Conservation (phyloP, 2,888 invertebrate genomes). For the Drosophila paramelanica region DNA sequence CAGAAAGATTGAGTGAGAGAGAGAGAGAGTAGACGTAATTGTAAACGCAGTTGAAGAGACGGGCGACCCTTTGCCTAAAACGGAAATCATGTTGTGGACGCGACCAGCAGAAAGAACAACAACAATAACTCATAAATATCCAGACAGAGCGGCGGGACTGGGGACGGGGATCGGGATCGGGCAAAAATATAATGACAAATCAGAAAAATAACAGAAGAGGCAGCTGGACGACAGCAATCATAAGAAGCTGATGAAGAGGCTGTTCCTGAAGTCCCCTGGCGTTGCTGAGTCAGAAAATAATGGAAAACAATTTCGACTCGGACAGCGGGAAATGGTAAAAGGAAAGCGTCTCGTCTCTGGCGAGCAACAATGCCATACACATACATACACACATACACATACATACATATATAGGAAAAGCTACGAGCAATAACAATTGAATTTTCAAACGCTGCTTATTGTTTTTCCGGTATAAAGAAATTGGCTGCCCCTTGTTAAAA, state of each 20-base stretch:
- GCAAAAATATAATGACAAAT: conserved; percentile 74
- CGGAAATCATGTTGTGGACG: conserved; percentile 74
- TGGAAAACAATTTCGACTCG: conserved; percentile 72
- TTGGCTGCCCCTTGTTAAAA: conserved; percentile 76
- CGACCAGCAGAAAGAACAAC: conserved; percentile 37
- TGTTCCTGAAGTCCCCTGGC: conserved; percentile 31
- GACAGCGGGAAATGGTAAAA: conserved; percentile 28
- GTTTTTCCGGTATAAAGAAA: conserved; percentile 69
- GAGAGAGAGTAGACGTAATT: conserved; percentile 1
- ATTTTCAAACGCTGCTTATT: conserved; percentile 77
- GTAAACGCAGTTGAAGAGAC: conserved; percentile 29
- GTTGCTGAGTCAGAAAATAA: conserved; percentile 71
- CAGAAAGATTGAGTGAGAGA: conserved; percentile 1
- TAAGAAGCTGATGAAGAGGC: conserved; percentile 66
- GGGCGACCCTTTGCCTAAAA: conserved; percentile 65
- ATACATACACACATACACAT: background rate
- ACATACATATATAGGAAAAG: conserved; percentile 48
- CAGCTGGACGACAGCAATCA: conserved; percentile 74
- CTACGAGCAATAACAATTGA: conserved; percentile 74
- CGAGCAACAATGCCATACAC: conserved; percentile 6
- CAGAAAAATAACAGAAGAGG: conserved; percentile 63
- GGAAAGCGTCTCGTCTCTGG: conserved; percentile 10
- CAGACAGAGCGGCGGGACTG: background rate
- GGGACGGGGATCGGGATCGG: background rate
- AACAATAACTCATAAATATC: conserved; percentile 19